Base-by-base conservation (phyloP, 1,140 invertebrate species). In the Monochamus saltuarius region DNA sequence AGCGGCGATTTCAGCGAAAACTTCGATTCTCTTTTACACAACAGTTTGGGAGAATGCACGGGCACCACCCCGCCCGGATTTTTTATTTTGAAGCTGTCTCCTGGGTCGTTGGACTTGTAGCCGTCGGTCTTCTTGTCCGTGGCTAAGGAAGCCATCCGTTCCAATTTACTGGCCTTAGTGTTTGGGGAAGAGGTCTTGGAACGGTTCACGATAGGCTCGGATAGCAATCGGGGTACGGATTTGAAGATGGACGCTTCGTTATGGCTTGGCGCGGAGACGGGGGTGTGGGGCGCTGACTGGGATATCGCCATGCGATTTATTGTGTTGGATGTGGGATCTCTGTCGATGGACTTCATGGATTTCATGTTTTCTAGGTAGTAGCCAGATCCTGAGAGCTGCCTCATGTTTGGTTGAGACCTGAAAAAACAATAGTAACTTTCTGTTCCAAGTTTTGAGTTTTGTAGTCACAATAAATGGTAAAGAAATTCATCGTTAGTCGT, bases 221-320 rank as follows among this genome's bases (percentile, higher is more conserved):
- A 75, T 7, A 75, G 53, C 11, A 75, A 39, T 34, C 73, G 55
- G 17, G 75, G 73, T 7, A 75, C 73, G 0, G 66, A 45, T 52
- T 70, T 73, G 14, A 70, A 65, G 17, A 59, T 56, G 9, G 56
- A 13, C n/a, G 59, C 56, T 36, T 73, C 68, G 9, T 17, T 50
- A 43, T 73, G 65, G 39, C 47, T 63, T 10, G 70, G 61, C 9
- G 66, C 58, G 3, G 71, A 70, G n/a, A 77, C 70, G 0, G 75
- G 75, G 8, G 75, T 77, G 42, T 77, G 75, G 0, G 75, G 75
- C 0, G 75, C 75, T 7, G 74, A 75, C 56, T 75, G 75, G 0
- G 74, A 75, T 9, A 75, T 65, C n/a, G 65, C 53, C 64, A 69
- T 70, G 29, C 65, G 59, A 17, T 47, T 71, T 4, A 73, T 67